Percentiles rank a stretch among this genome's conserved stretches.
Evolutionary conservation across 2,888 invertebrate genomes (phyloP).

Genomic region (Latrodectus elegans): DNA sequence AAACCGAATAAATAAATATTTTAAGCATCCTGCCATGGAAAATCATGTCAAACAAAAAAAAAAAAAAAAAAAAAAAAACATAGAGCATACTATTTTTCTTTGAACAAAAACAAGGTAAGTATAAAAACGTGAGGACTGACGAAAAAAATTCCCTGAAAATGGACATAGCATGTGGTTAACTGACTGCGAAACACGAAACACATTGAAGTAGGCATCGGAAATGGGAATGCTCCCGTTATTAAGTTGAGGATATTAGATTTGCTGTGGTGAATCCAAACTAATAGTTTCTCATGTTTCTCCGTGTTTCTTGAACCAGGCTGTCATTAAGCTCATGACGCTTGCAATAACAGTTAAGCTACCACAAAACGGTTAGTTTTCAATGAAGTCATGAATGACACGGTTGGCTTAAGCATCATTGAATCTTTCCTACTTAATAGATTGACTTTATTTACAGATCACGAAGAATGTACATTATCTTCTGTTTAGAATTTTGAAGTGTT

Average conservation of each 20-base stretch:
- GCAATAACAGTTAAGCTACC: no score
- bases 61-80: neutral
- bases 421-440: no score
- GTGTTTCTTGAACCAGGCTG: neutral
- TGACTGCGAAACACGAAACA: slow-evolving; percentile 38
- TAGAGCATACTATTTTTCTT: neutral
- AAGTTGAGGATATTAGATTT: slow-evolving; percentile 44
- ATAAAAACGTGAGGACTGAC: neutral
- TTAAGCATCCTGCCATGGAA: neutral
- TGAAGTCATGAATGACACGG: no score
- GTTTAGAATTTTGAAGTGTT: no score
- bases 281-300: no score
- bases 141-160: slow-evolving; percentile 20
- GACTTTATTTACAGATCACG: no score
- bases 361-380: no score
- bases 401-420: no score
- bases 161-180: slow-evolving; percentile 45
- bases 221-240: slow-evolving; percentile 40
- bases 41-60: neutral
- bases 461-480: no score
- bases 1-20: no score
- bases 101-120: slow-evolving; percentile 9
- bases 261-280: neutral
- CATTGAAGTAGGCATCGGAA: slow-evolving; percentile 18
- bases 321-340: no score